Conservation (phyloP, 2,113 vertebrate species). For the Lycaon pictus region DNA sequence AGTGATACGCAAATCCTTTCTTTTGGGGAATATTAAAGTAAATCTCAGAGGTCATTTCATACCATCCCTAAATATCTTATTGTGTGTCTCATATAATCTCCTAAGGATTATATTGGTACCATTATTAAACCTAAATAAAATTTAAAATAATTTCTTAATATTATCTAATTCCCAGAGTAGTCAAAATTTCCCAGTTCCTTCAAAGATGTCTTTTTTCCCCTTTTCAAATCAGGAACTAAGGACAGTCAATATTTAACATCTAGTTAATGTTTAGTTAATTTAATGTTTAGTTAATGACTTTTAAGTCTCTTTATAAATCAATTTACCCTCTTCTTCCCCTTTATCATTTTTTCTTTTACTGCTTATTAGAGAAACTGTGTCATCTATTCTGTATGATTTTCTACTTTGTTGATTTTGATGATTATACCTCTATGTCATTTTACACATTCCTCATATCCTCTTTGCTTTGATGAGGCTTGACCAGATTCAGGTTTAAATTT, state of each 20-base stretch:
- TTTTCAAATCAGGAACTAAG: neutral
- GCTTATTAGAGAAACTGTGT: conserved; percentile 21
- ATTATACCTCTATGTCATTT: neutral
- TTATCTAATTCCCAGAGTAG: neutral
- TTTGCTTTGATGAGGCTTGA: conserved; percentile 7
- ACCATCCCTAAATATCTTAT: neutral
- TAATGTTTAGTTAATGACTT: neutral
- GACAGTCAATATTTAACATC: neutral
- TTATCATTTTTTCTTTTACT: neutral
- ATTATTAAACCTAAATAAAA: conserved; percentile 21
- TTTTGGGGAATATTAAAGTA: neutral
- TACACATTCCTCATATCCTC: neutral
- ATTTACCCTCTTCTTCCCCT: neutral
- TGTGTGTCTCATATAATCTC: neutral
- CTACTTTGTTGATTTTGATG: neutral
- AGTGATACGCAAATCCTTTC: neutral
- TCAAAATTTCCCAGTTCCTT: neutral
- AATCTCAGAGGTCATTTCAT: neutral
- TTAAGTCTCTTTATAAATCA: neutral
- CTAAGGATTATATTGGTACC: neutral
- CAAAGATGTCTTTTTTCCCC: neutral
- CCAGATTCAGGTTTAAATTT: conserved; percentile 39
- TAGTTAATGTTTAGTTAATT: too few species aligned
- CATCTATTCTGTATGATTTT: neutral
- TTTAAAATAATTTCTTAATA: conserved; percentile 42